Evolutionary conservation across 2,888 invertebrate species (phyloP).

Genomic region (Ellobium chinense): DNA sequence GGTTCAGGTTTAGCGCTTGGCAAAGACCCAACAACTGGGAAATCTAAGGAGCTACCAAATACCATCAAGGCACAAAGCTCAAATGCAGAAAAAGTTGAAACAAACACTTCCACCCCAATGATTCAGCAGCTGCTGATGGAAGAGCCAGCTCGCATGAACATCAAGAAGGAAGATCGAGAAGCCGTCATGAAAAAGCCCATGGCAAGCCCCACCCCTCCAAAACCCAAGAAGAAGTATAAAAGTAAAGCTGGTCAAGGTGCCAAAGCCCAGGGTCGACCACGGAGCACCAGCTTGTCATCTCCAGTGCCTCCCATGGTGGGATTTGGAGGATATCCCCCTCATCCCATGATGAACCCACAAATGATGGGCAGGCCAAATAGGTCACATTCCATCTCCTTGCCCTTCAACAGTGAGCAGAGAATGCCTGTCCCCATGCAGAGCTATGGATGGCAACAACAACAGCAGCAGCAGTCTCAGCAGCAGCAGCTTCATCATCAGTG

Average conservation of each 20-base stretch:
- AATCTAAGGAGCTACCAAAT: not conserved
- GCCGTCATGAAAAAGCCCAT: slow-evolving; percentile 40
- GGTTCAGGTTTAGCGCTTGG: not conserved
- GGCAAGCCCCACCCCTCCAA: not conserved
- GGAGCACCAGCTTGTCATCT: slow-evolving; percentile 38
- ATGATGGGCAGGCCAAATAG: not conserved
- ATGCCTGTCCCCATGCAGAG: slow-evolving; percentile 6
- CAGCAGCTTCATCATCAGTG: slow-evolving; percentile 39
- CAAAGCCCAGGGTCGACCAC: slow-evolving; percentile 7
- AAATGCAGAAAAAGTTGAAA: not conserved
- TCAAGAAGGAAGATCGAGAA: slow-evolving; percentile 37
- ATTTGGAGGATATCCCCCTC: not conserved
- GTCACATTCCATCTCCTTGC: slow-evolving; percentile 5
- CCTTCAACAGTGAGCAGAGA: slow-evolving; percentile 21
- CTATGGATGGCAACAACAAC: not conserved
- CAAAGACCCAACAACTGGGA: not conserved
- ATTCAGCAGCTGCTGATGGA: slow-evolving; percentile 45
- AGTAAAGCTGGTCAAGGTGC: not conserved
- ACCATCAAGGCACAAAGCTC: not conserved
- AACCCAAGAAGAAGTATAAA: slow-evolving; percentile 31
- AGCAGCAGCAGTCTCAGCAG: not conserved
- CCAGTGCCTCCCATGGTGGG: not conserved
- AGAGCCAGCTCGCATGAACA: slow-evolving; percentile 34
- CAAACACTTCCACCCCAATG: slow-evolving; percentile 38
- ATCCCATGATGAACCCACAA: not conserved